Conservation (phyloP, 2,888 invertebrate species). For the Orchesellides sinensis region DNA sequence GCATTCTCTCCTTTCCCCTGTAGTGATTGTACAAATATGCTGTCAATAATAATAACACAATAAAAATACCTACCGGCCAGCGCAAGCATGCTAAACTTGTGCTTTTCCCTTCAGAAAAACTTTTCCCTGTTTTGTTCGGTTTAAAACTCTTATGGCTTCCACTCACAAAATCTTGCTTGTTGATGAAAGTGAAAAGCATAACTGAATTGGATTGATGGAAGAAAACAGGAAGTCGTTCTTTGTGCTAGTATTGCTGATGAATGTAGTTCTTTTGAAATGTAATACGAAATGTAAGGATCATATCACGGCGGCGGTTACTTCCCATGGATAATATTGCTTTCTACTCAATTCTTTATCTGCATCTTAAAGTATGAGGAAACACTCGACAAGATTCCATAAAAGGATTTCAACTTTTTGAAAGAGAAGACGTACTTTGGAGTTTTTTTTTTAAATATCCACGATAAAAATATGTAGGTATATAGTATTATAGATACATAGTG, state of each 20-base stretch:
- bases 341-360: background rate
- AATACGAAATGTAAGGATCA: no score
- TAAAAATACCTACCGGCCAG: slow-evolving; percentile 15
- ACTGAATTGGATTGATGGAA: no score
- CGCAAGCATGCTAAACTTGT: slow-evolving; percentile 18
- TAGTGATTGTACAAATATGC: no score
- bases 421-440: background rate
- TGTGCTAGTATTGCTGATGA: background rate
- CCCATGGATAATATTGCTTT: background rate
- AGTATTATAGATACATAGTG: no score
- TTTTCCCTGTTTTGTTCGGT: slow-evolving; percentile 17
- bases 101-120: background rate
- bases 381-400: background rate
- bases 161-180: no score
- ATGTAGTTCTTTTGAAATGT: background rate
- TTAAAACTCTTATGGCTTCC: no score
- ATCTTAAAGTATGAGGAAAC: background rate
- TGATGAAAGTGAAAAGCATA: no score
- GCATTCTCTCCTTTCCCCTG: no score
- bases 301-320: background rate
- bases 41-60: slow-evolving; percentile 43
- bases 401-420: background rate
- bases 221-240: background rate
- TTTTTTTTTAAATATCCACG: no score
- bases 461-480: no score